Base-by-base conservation (phyloP, 1,140 invertebrate species). In the Aleiodes sp. region DNA sequence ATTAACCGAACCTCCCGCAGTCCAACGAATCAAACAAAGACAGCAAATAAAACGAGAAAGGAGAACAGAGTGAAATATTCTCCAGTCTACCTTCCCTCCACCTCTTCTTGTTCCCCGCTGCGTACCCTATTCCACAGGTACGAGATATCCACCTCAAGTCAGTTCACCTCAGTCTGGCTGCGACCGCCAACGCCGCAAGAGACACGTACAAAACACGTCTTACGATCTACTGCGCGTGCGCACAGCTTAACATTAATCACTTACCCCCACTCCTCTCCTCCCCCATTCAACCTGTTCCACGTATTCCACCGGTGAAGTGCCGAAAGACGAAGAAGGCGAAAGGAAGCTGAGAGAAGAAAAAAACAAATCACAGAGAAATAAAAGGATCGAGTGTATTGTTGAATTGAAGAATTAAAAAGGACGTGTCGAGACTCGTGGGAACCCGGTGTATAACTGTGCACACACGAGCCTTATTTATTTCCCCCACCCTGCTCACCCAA, bases 121-220 rank as follows among this genome's bases (percentile, higher is more conserved):
- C n/a, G n/a, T n/a, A n/a, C n/a, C n/a, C n/a, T n/a, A n/a, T n/a
- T n/a, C n/a, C n/a, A n/a, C n/a, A 52, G 21, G 2, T 21, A 21
- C 46, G n/a, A 52, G 46, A 21, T 52, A 52, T 21, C 10, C 46
- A 24, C 19, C 46, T 52, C 16, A 9, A 24, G 10, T 12, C 56
- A 31, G 16, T 7, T 59, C 28, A 16, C 72, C 75, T 78, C 77
- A 81, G 78, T 81, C 68, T 67, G 78, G 77, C 43, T 71, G 74
- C 74, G 76, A 80, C 78, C 69, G 79, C 74, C 77, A 78, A 70
- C 72, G 71, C 60, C 57, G 56, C 43, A 76, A 57, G 29, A 64
- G 14, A 12, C 63, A n/a, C 28, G 14, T 14, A 14, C n/a, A 24
- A 4, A 29, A 16, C 7, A 21, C 1, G 14, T 28, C 14, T 3